Evolutionary conservation across 2,113 vertebrate genomes (phyloP).

Genomic region (Pardalotus punctatus): DNA sequence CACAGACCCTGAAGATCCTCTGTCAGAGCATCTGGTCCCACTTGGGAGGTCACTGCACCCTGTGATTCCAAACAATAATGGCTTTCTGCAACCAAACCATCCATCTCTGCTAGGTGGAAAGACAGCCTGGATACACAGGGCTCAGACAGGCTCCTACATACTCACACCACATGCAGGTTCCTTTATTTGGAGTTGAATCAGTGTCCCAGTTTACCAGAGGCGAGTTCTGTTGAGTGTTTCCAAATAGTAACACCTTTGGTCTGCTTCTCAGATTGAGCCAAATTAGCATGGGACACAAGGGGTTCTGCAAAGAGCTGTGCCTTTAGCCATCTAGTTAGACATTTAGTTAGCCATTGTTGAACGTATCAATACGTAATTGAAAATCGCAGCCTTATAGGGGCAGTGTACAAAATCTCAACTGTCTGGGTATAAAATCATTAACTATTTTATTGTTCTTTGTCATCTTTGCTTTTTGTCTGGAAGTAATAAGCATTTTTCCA

Average conservation of each 20-base stretch:
- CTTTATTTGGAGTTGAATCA: background rate
- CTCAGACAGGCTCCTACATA: background rate
- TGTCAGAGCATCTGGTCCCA: background rate
- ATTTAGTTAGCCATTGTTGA: background rate
- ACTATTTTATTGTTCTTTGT: conserved; percentile 1
- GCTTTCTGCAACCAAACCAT: background rate
- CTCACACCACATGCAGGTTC: background rate
- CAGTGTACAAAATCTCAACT: background rate
- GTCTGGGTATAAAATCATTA: background rate
- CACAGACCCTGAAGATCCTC: background rate
- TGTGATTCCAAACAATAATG: background rate
- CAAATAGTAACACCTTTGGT: background rate
- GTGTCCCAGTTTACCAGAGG: background rate
- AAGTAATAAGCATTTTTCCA: background rate
- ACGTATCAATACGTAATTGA: rapidly evolving
- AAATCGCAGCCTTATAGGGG: background rate
- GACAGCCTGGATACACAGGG: background rate
- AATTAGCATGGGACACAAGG: background rate
- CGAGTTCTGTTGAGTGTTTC: background rate
- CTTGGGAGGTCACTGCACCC: background rate
- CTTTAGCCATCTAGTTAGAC: background rate
- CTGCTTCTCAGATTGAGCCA: background rate
- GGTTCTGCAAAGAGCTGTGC: background rate
- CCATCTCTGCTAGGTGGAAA: background rate
- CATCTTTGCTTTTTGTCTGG: background rate